Evolutionary conservation across 2,888 invertebrate genomes (phyloP), one percentile per base, ranked within the genome.

Genomic region (Gymnosoma rotundatum): DNA sequence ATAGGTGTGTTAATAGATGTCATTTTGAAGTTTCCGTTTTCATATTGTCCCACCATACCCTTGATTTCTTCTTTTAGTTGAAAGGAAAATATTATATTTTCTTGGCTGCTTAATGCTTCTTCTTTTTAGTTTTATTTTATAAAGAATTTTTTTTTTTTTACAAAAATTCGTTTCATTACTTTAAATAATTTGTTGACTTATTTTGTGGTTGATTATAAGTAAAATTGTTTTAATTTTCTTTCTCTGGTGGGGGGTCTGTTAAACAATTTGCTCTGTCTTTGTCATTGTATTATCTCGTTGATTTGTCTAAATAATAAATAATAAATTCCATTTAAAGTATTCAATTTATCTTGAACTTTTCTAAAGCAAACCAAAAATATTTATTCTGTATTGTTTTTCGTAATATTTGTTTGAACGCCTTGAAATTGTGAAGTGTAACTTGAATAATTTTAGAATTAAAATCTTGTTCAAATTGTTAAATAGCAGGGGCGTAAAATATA

Each of bases 1-100:
- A 90, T 90, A 90, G 90, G 89, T 89, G 90, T 90, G 91, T 89
- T 90, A 90, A 90, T 90, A 90, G 90, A 90, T 90, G 90, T 90
- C 90, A 90, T 90, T 90, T 89, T 88, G 88, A 88, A 89, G 88
- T 89, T 89, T 90, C 88, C 89, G 88, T 87, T 58, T 36, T 72
- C 16, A 54, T 73, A 38, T 7, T 42, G 25, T 18, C 16, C 50
- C 42, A 20, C 18, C 25, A 25, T 14, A 32, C 58, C 32, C 21
- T 1, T 21, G 25, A 25, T 25, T 25, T 2, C 4, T 6, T 54
- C 16, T 1, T 14, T 70, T 45, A 14, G 20, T 32, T 64, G 21
- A 8, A 20, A 12, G 42, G 42, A 36, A 56, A 69, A 21, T 56
- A 69, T 48, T 3, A 60, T 6, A 0, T 61, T 50, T 73, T 42